Conservation (phyloP, 64 coral and sea anemone genomes). For the Acropora tenuis region DNA sequence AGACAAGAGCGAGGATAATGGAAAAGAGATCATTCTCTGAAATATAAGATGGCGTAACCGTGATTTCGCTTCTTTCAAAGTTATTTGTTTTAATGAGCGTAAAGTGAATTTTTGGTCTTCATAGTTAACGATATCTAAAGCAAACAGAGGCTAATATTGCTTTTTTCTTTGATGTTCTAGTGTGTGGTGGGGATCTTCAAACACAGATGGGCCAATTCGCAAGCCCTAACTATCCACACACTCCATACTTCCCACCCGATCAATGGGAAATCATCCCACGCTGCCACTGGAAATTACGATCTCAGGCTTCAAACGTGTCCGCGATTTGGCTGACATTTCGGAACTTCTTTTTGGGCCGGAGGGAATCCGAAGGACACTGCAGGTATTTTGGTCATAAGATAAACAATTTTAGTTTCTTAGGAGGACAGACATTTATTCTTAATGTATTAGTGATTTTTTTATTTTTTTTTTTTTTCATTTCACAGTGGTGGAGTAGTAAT, state of each 20-base stretch:
- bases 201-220: neutral
- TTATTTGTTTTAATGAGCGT: too few species aligned
- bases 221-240: neutral
- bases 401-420: too few species aligned
- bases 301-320: neutral
- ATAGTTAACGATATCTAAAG: neutral
- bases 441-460: neutral
- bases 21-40: too few species aligned
- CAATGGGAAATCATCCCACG: neutral
- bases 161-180: neutral
- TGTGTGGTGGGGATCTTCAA: neutral
- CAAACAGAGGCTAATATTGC: too few species aligned
- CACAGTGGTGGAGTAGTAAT: neutral
- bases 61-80: too few species aligned
- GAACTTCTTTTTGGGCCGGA: slow-evolving; percentile 11
- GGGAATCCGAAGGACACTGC: neutral
- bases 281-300: slow-evolving; percentile 7
- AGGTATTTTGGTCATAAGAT: neutral
- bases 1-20: too few species aligned
- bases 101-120: too few species aligned
- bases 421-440: too few species aligned
- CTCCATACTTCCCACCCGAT: neutral
- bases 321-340: neutral
- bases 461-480: neutral
- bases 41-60: too few species aligned